Evolutionary conservation across 1,140 invertebrate species (phyloP), one percentile per base, ranked within the genome.

Genomic region (Drosophila sturtevanti): DNA sequence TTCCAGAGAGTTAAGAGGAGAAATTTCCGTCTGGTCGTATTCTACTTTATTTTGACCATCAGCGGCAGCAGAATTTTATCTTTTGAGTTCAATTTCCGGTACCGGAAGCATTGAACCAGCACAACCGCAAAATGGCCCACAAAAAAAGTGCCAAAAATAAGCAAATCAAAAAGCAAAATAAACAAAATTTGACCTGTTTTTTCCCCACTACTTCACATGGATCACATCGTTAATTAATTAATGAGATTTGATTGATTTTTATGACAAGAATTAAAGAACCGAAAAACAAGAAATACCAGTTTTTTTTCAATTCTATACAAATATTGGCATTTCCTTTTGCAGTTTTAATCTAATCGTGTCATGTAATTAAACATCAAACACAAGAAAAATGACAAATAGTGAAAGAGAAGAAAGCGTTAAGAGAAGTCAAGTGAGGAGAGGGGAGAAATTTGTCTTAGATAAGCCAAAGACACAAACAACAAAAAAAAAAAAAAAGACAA

Each of bases 71-170:
- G 5, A 51, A 62, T 74, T 74, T 68, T 63, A 76, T 76, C 68
- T 68, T 48, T 58, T 58, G 56, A 68, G 64, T 76, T 56, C 72
- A 52, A 76, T 76, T 76, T 76, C 72, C 72, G 72, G 51, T 38
- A 7, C 74, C 41, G 72, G 66, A 76, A 70, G 72, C 54, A 41
- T 60, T 77, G 37, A 54, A 56, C 16, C 35, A 56, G n/a, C 14
- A 41, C 14, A 75, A 58, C 58, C 58, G 41, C 63, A 44, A 75
- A 71, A 48, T 48, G 41, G 41, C 7, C 72, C 70, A 35, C 37
- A 74, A 61, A 55, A 34, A 31, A 55, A 34, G 7, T 56, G n/a
- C 58, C 24, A 31, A 35, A 55, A 52, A 31, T 31, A 31, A 31
- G 27, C 27, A 31, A 31, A 65, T 37, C 22, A 48, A 37, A 65